These are phyloP conservation scores for Mirza zaza DNA, from an alignment of 2,113 vertebrate genomes.

Conservation along the genomic window DNA sequence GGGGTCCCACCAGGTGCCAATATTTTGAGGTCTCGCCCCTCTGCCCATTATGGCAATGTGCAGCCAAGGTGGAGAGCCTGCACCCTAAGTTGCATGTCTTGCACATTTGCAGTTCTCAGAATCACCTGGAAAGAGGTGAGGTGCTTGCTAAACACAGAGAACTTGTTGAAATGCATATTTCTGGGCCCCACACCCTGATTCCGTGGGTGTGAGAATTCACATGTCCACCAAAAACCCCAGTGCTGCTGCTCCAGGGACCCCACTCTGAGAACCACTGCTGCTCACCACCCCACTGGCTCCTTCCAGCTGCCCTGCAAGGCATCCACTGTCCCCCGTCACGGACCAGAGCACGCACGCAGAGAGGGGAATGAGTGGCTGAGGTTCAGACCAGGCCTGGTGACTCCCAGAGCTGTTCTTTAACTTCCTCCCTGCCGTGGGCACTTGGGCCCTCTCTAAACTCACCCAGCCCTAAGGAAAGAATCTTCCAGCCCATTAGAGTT, in stretches of 20 bases:
- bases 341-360: neutral
- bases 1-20: neutral
- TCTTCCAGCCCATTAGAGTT: neutral
- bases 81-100: neutral
- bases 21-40: too few species aligned
- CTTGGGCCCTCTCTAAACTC: neutral
- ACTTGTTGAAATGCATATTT: neutral
- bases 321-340: neutral
- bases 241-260: neutral
- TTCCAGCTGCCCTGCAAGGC: neutral
- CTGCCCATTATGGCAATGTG: neutral
- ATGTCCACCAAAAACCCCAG: neutral
- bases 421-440: neutral
- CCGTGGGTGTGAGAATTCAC: neutral
- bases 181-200: neutral
- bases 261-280: neutral
- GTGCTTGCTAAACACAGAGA: neutral
- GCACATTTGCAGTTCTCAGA: neutral
- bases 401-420: neutral
- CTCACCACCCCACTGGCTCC: rapidly evolving
- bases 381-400: neutral
- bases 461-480: neutral
- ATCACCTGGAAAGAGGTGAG: neutral
- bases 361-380: neutral
- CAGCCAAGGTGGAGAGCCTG: too few species aligned